Evolutionary conservation across 2,888 invertebrate species (phyloP).

Genomic region (Andrena flavipes): DNA sequence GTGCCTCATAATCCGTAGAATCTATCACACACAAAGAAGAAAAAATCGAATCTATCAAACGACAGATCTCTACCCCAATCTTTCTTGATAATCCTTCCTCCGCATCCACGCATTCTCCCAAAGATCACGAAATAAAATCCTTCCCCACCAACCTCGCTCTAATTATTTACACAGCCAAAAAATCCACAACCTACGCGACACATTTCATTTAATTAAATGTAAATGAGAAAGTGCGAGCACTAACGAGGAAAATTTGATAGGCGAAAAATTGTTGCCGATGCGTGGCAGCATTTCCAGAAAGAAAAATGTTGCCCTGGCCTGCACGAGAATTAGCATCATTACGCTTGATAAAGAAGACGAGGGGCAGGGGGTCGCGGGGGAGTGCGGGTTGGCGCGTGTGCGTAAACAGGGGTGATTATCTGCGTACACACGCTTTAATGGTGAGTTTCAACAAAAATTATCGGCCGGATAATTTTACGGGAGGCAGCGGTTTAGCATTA

Average conservation of each 20-base stretch:
- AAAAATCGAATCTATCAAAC: no score
- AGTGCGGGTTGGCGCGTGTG: conserved; percentile 39
- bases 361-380: neutral
- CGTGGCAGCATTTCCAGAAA: conserved; percentile 14
- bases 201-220: neutral
- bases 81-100: no score
- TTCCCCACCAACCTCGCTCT: no score
- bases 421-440: conserved; percentile 67
- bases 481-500: conserved; percentile 75
- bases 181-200: no score
- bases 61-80: no score
- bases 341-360: conserved; percentile 61
- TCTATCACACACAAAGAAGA: no score
- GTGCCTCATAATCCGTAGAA: no score
- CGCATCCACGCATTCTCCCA: no score
- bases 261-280: conserved; percentile 7
- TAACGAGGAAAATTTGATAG: conserved; percentile 5
- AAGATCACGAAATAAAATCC: no score
- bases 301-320: conserved; percentile 41
- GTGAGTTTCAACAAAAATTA: conserved; percentile 78
- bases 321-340: conserved; percentile 54
- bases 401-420: conserved; percentile 63
- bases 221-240: neutral
- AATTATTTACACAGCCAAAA: no score
- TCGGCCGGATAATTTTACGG: conserved; percentile 78